These are phyloP conservation scores for Antechinus flavipes DNA, from an alignment of 2,113 vertebrate genomes.

Conservation along the genomic window DNA sequence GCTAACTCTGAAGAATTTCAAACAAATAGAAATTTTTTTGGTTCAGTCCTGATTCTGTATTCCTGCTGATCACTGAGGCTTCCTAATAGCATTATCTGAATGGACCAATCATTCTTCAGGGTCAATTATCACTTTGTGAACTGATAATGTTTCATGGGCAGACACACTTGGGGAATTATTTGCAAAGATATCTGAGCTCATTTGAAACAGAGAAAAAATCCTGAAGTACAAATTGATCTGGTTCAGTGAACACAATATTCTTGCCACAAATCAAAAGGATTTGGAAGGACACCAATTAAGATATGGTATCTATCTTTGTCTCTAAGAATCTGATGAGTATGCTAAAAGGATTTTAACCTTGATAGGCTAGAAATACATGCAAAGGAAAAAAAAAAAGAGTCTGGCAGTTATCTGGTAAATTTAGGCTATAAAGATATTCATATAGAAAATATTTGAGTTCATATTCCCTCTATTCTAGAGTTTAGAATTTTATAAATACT, in stretches of 20 bases:
- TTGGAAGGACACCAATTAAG: background rate
- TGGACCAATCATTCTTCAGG: background rate
- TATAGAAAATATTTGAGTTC: background rate
- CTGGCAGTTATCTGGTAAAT: background rate
- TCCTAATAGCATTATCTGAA: background rate
- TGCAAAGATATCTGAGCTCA: background rate
- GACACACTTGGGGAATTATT: background rate
- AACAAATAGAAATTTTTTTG: too few relatives aligned
- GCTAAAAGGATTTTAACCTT: background rate
- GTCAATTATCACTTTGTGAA: background rate
- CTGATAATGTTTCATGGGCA: background rate
- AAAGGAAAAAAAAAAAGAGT: background rate
- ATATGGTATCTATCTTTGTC: background rate
- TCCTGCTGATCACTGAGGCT: background rate
- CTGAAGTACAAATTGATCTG: background rate
- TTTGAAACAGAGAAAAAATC: background rate
- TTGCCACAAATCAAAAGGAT: background rate
- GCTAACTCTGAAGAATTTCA: background rate
- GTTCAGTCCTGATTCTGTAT: background rate
- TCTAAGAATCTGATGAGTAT: background rate
- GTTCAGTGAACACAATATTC: background rate
- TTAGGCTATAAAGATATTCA: constrained; percentile 6
- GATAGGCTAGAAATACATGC: background rate
- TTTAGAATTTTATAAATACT: constrained; percentile 39
- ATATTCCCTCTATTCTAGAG: background rate